These are phyloP conservation scores for Enteromius radiatus DNA, from an alignment of 2,797 vertebrate genomes.

Conservation along the genomic window DNA sequence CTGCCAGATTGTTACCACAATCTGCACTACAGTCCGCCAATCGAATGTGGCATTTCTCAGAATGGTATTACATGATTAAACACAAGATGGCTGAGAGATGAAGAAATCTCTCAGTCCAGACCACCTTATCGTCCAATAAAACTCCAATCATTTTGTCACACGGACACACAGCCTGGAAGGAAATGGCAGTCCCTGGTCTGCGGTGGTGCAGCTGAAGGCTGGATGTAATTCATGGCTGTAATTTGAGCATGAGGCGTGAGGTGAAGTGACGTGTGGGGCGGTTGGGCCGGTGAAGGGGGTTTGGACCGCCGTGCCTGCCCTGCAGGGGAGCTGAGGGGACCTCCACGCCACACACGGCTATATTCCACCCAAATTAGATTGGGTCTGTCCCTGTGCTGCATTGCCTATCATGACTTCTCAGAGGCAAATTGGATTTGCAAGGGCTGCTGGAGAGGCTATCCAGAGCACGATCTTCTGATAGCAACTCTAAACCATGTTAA, in stretches of 20 bases:
- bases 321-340: slow-evolving; percentile 55
- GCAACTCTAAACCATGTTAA: slow-evolving; percentile 73
- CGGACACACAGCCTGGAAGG: slow-evolving; percentile 42
- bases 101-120: slow-evolving; percentile 42
- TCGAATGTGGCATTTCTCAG: slow-evolving; percentile 35
- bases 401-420: slow-evolving; percentile 94
- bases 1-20: neutral
- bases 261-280: slow-evolving; percentile 54
- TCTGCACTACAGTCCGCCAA: neutral
- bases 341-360: slow-evolving; percentile 86
- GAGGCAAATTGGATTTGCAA: slow-evolving; percentile 89
- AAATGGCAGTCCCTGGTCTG: slow-evolving; percentile 39
- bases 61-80: slow-evolving; percentile 44
- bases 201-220: slow-evolving; percentile 31
- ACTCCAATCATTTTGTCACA: slow-evolving; percentile 51
- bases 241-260: slow-evolving; percentile 22
- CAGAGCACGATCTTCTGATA: slow-evolving; percentile 79
- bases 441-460: slow-evolving; percentile 77
- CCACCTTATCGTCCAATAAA: slow-evolving; percentile 56
- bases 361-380: slow-evolving; percentile 98
- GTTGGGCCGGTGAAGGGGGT: neutral
- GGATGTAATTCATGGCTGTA: slow-evolving; percentile 59
- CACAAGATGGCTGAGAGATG: slow-evolving; percentile 37
- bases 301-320: slow-evolving; percentile 26
- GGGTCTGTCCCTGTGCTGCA: slow-evolving; percentile 92